Conservation (phyloP, 1,140 invertebrate species). For the Samia ricini region DNA sequence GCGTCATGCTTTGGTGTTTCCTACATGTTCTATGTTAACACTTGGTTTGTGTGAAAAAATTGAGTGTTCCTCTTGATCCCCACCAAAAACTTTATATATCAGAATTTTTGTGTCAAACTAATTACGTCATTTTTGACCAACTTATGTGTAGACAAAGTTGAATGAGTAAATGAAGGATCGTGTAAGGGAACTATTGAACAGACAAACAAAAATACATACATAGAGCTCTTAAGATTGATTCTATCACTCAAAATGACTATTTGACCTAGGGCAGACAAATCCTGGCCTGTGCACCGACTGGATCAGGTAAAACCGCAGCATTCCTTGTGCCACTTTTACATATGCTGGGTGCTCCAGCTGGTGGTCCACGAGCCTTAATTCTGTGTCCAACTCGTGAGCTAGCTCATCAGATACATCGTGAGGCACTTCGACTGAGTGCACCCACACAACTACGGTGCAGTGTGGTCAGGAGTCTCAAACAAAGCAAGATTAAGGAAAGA, state of each 20-base stretch:
- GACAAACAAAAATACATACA: too few relatives aligned
- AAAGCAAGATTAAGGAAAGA: conserved; percentile 72
- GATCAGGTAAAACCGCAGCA: conserved; percentile 91
- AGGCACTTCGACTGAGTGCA: conserved; percentile 87
- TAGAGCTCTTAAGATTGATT: too few relatives aligned
- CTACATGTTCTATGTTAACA: too few relatives aligned
- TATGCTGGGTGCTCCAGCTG: conserved; percentile 79
- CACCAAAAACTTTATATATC: too few relatives aligned
- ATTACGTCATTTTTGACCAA: too few relatives aligned
- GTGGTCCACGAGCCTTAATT: conserved; percentile 90
- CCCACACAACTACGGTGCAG: conserved; percentile 81
- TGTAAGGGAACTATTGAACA: too few relatives aligned
- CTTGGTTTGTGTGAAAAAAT: too few relatives aligned
- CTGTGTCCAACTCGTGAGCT: conserved; percentile 96
- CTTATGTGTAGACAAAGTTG: too few relatives aligned
- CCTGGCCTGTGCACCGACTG: conserved; percentile 96
- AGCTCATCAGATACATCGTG: conserved; percentile 93
- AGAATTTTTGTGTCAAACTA: too few relatives aligned
- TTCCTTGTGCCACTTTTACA: conserved; percentile 91
- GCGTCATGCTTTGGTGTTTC: too few relatives aligned
- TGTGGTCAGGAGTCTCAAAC: conserved; percentile 66
- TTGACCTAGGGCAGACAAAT: conserved; percentile 85
- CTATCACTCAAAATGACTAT: background rate
- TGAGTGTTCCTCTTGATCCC: too few relatives aligned
- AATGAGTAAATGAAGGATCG: too few relatives aligned